Evolutionary conservation across 2,888 invertebrate species (phyloP).

Genomic region (Lithodes maja): DNA sequence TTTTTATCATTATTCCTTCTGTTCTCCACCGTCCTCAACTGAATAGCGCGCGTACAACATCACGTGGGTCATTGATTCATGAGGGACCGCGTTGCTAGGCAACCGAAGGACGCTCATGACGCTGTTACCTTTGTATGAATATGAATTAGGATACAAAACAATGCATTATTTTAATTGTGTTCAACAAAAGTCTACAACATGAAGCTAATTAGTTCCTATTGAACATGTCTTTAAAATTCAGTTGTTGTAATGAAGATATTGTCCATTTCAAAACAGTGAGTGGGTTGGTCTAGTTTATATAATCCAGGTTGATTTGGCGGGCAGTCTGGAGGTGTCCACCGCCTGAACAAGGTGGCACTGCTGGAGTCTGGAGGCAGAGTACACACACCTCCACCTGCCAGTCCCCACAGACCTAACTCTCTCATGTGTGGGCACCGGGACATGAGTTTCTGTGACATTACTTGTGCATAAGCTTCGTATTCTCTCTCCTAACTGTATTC

Average conservation of each 20-base stretch:
- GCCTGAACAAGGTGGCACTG: constrained; percentile 37
- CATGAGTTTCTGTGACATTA: not conserved
- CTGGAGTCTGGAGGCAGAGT: constrained; percentile 35
- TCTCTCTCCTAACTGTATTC: not conserved
- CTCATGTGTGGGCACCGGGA: not conserved
- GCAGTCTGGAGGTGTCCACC: constrained; percentile 54
- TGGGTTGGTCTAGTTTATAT: not conserved
- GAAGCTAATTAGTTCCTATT: not conserved
- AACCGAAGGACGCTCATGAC: constrained; percentile 50
- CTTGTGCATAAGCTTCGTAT: not conserved
- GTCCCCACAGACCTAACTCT: not conserved
- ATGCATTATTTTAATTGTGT: not conserved
- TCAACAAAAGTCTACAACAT: not conserved
- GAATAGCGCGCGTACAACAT: constrained; percentile 34
- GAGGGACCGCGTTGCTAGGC: constrained; percentile 56
- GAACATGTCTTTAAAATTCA: too few relatives aligned
- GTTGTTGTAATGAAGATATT: too few relatives aligned
- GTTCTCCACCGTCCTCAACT: not conserved
- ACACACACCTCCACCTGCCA: constrained; percentile 36
- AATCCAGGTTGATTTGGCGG: not conserved
- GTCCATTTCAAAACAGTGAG: not conserved
- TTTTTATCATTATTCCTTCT: too few relatives aligned
- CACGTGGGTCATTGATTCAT: constrained; percentile 64
- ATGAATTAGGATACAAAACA: too few relatives aligned
- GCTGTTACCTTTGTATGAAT: too few relatives aligned